Evolutionary conservation across 23 tunicate species (phyloP).

Genomic region (Oikopleura albicans): DNA sequence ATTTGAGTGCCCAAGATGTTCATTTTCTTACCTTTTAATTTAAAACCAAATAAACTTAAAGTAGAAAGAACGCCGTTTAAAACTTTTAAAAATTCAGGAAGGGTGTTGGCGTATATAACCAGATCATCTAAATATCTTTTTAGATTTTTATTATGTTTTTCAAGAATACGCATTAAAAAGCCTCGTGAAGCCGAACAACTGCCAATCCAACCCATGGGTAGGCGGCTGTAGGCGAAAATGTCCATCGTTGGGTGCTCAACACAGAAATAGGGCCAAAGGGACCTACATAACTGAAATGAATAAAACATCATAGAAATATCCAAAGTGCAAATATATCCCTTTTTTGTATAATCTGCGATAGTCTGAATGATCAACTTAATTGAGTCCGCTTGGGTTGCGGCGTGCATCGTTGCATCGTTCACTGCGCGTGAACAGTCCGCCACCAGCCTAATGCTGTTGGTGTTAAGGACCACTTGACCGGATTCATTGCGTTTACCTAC

Average conservation of each 20-base stretch:
- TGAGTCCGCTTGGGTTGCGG: neutral
- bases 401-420: neutral
- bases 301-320: neutral
- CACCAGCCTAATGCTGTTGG: neutral
- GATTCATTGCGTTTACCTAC: neutral
- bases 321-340: neutral
- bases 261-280: neutral
- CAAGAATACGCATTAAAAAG: neutral
- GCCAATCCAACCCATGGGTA: neutral
- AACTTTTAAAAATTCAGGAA: neutral
- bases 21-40: neutral
- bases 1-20: neutral
- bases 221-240: neutral
- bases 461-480: neutral
- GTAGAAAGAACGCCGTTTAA: neutral
- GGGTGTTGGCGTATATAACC: neutral
- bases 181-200: neutral
- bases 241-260: neutral
- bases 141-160: no score
- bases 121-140: neutral
- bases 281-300: neutral
- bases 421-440: neutral
- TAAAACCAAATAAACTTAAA: neutral
- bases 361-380: neutral
- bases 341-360: neutral